Conservation (phyloP, 2,888 invertebrate species). For the Caenorhabditis panamensis region DNA sequence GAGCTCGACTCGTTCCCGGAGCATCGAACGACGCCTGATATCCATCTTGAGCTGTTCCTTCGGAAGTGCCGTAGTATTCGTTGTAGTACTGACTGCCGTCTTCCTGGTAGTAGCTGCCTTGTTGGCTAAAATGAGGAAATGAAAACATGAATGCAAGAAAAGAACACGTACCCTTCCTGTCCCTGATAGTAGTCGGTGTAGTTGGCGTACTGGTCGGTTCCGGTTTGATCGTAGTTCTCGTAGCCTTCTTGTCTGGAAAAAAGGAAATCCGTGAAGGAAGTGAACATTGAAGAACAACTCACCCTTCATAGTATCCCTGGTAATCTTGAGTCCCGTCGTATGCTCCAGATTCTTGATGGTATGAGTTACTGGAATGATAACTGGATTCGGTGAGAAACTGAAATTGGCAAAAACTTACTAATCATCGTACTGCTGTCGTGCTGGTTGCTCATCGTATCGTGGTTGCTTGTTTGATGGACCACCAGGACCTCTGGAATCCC, state of each 20-base stretch:
- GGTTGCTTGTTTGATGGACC: neutral
- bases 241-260: constrained; percentile 6
- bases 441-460: neutral
- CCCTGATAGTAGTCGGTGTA: constrained; percentile 35
- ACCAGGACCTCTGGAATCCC: constrained; percentile 8
- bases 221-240: neutral
- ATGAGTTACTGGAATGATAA: neutral
- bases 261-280: neutral
- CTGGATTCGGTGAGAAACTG: neutral
- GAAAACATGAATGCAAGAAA: neutral
- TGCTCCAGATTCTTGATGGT: neutral
- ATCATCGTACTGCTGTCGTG: neutral
- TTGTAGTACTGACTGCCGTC: constrained; percentile 49
- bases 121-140: constrained; percentile 17
- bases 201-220: neutral
- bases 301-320: constrained; percentile 13
- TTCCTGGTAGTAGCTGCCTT: constrained; percentile 37
- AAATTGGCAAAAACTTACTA: constrained; percentile 11
- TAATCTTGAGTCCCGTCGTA: constrained; percentile 19
- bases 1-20: neutral
- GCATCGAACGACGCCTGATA: constrained; percentile 7
- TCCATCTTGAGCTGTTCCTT: neutral
- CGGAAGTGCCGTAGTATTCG: constrained; percentile 38
- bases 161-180: constrained; percentile 8
- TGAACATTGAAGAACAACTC: neutral